Percentiles rank a stretch among this genome's conserved stretches.
These are phyloP conservation scores for Cataglyphis cursor DNA, from an alignment of 2,888 invertebrate genomes.

Conservation along the genomic window DNA sequence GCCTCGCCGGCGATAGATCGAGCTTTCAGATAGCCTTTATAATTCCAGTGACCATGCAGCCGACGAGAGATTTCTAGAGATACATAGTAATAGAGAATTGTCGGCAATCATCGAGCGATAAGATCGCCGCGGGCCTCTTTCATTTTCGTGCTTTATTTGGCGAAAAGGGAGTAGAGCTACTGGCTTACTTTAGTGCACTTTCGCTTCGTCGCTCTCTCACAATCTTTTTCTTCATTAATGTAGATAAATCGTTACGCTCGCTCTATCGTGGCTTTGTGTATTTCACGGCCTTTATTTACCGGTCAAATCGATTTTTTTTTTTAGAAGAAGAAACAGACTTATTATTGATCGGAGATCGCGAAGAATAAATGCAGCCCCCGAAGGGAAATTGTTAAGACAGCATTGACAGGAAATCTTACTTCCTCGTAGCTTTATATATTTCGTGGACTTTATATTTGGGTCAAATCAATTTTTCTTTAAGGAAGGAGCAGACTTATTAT, in stretches of 20 bases:
- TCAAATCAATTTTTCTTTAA: too few species aligned
- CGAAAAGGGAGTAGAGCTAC: constrained; percentile 71
- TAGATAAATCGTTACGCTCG: background rate
- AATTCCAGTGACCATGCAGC: constrained; percentile 82
- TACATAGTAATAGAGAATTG: constrained; percentile 87
- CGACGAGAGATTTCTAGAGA: constrained; percentile 83
- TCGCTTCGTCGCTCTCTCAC: constrained; percentile 25
- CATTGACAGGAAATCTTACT: constrained; percentile 58
- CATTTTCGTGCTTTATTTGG: constrained; percentile 84
- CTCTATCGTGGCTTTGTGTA: background rate
- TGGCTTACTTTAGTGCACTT: constrained; percentile 18
- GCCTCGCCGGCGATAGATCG: constrained; percentile 82
- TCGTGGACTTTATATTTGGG: too few species aligned
- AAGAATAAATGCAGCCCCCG: background rate
- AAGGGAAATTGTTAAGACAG: background rate
- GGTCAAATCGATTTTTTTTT: background rate
- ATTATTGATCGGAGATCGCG: background rate
- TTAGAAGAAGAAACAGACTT: background rate
- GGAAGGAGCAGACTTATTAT: background rate
- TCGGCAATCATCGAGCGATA: constrained; percentile 85
- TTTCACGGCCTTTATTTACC: background rate
- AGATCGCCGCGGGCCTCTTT: constrained; percentile 76
- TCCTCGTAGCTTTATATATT: constrained; percentile 64
- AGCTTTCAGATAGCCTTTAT: constrained; percentile 79
- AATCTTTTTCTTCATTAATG: constrained; percentile 18